These are phyloP conservation scores for Lithophane leautieri DNA, from an alignment of 2,888 invertebrate species.

Conservation along the genomic window DNA sequence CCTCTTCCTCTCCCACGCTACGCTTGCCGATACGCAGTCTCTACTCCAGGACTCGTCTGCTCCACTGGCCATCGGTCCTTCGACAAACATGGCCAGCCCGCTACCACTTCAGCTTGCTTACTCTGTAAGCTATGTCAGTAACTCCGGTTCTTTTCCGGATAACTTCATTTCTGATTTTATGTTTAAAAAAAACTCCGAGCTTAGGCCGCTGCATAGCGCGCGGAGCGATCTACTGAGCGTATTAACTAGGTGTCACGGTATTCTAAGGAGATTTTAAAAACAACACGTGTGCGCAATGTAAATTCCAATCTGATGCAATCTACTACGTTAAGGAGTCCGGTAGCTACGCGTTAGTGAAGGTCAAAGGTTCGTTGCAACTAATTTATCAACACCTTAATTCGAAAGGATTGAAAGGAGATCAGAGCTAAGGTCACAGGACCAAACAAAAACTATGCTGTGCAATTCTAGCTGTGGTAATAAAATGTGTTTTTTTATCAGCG, in stretches of 20 bases:
- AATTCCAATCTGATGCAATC: conserved; percentile 47
- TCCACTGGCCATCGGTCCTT: too few relatives aligned
- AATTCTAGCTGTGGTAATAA: conserved; percentile 19
- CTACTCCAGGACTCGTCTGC: too few relatives aligned
- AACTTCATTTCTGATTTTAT: too few relatives aligned
- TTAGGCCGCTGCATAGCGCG: too few relatives aligned
- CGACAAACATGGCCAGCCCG: too few relatives aligned
- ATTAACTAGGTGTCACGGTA: neutral
- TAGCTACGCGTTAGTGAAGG: conserved; percentile 59
- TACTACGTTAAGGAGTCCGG: conserved; percentile 44
- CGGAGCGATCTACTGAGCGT: too few relatives aligned
- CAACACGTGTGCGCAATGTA: conserved; percentile 39
- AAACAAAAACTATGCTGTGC: conserved; percentile 43
- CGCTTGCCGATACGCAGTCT: too few relatives aligned
- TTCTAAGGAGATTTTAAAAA: neutral
- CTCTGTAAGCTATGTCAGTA: too few relatives aligned
- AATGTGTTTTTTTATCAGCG: conserved; percentile 22
- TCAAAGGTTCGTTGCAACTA: conserved; percentile 62
- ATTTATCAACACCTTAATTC: conserved; percentile 53
- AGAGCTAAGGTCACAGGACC: conserved; percentile 66
- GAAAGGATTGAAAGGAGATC: conserved; percentile 67
- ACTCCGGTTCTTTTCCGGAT: too few relatives aligned
- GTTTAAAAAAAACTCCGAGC: too few relatives aligned
- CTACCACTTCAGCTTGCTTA: too few relatives aligned
- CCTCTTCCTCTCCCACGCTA: too few relatives aligned